Evolutionary conservation across 2,888 invertebrate species (phyloP), one percentile per base, ranked within the genome.

Genomic region (Drosophila paranaensis): DNA sequence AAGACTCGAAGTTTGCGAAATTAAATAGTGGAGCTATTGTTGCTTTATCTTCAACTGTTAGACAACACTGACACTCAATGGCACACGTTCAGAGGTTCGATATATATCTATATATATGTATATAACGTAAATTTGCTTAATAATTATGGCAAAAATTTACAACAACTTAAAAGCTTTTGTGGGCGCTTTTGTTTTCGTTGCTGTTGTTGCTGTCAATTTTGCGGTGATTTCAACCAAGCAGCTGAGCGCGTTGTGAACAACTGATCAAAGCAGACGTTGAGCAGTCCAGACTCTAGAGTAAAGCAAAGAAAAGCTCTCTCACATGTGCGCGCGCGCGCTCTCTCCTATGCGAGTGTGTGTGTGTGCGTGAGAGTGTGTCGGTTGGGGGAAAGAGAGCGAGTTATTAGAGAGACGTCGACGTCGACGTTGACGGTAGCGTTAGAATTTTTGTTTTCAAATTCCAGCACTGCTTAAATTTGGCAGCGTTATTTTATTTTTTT

Each of bases 151-250:
- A 84, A 84, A 84, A 84, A 84, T 84, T 89, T 84, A 84, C 84
- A 89, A 74, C 83, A 84, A 84, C 69, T 76, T 48, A 8, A 65
- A 69, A 64, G 51, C 60, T 71, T 40, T 74, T 74, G 46, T 54
- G 53, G 55, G 39, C 51, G 43, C 68, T 56, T 55, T 30, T 42
- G 51, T 53, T 25, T 53, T 11, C 33, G 25, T 37, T 62, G 54
- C 40, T 51, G 40, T 68, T 55, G 68, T 79, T 89, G 84, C 72
- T 89, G 89, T 89, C 88, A 89, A 87, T 84, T 89, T 89, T 89
- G 83, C 84, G 69, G 60, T 56, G 60, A 63, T 75, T 76, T 67
- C 66, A 71, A 83, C 83, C 77, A 74, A 89, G 77, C 89, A 84
- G 89, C 89, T 89, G 84, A 89, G 88, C 79, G 88, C 61, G 60